Evolutionary conservation across 92 coral and sea anemone species (phyloP).

Genomic region (Phenganax subtilis): DNA sequence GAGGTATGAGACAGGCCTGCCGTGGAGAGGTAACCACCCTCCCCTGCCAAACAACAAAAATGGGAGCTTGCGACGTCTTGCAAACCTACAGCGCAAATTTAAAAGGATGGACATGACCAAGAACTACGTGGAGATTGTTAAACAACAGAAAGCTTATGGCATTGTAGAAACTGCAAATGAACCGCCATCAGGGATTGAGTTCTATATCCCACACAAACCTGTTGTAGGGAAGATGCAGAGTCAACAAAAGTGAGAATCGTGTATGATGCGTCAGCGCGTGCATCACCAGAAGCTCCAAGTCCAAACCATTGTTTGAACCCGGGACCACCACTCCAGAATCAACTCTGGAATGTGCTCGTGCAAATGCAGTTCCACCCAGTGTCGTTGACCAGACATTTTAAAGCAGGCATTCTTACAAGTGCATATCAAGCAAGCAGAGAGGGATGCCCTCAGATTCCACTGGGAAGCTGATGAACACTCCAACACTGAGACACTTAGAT

Average conservation of each 20-base stretch:
- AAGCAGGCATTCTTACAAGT: conserved; percentile 52
- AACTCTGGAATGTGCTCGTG: conserved; percentile 50
- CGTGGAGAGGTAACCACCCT: not conserved
- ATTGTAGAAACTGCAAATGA: not conserved
- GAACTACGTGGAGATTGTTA: not conserved
- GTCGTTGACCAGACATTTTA: conserved; percentile 46
- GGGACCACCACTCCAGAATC: conserved; percentile 54
- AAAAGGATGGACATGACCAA: not conserved
- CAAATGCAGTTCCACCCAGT: conserved; percentile 47
- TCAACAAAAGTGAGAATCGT: conserved; percentile 34
- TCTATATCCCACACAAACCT: not conserved
- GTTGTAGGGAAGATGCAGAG: not conserved
- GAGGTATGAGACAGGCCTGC: not conserved
- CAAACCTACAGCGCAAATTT: too few relatives aligned
- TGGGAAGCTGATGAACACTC: not conserved
- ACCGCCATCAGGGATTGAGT: not conserved
- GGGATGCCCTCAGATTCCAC: conserved; percentile 51
- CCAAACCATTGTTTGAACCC: conserved; percentile 53
- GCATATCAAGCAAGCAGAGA: conserved; percentile 44
- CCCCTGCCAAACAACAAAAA: not conserved
- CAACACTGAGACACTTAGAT: not conserved
- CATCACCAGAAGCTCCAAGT: conserved; percentile 17
- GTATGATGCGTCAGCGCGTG: conserved; percentile 39
- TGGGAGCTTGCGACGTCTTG: not conserved
- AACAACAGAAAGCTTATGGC: not conserved